Evolutionary conservation across 1,140 invertebrate genomes (phyloP), one percentile per base, ranked within the genome.

Genomic region (Macrotrachela quadricornifera): DNA sequence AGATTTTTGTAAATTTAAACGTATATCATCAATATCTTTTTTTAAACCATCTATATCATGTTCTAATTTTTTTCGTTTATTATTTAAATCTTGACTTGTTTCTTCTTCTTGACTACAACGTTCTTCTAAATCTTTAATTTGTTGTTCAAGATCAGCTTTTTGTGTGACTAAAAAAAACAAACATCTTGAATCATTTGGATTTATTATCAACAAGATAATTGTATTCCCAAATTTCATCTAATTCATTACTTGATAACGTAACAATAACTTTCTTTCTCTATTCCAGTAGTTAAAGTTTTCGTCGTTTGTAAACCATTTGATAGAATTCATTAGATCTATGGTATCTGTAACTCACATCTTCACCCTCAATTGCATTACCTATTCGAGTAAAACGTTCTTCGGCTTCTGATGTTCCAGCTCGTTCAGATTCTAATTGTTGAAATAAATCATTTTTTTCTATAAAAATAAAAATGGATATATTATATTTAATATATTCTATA

Each of bases 51-150:
- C 76, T 55, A 85, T 78, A 70, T 95, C 87, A 67, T 83, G 80
- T 63, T 94, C 87, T 66, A 91, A 74, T 76, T 95, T 95, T 78
- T 91, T 91, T 75, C 91, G 91, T 59, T 77, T 75, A 71, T 84
- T 80, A 77, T 82, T 83, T 56, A 92, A 72, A 67, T 83, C 82
- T 74, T 85, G 84, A 66, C 84, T 80, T 61, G 84, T 80, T 76
- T 92, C 87, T 72, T 95, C 88, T 68, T 94, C 87, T 71, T 88
- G 83, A 63, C 80, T 79, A 60, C 94, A 79, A 63, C 87, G 80
- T 63, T 95, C 88, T 76, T 86, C 85, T 62, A 88, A 79, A 71
- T 95, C 90, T 83, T 94, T 79, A 57, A 95, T 77, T 76, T 92
- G 91, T 54, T 79, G 76, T 71, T 97, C 92, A 66, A 95, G 77